A percentile compares a stretch with the other conserved stretches of the same genome.
These are phyloP conservation scores for Anoncus sp. DNA, from an alignment of 2,888 invertebrate genomes.

Conservation along the genomic window DNA sequence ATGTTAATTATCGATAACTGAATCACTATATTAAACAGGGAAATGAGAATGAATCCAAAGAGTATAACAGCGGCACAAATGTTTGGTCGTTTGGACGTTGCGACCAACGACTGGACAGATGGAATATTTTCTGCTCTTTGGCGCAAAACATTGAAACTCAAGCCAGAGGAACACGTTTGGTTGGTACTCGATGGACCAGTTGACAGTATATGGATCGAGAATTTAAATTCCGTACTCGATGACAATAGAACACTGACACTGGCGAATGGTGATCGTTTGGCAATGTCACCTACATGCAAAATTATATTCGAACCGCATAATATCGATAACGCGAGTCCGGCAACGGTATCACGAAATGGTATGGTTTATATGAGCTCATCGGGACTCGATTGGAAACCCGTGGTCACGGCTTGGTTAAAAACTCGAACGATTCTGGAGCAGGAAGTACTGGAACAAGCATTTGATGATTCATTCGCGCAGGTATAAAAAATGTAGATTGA, in stretches of 20 bases:
- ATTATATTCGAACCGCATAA: constrained; percentile 99
- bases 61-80: constrained; percentile 98
- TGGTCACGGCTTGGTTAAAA: constrained; percentile 94
- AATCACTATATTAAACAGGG: constrained; percentile 84
- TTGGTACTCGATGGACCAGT: constrained; percentile 98
- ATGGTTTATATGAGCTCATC: constrained; percentile 99
- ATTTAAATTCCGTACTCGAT: constrained; percentile 97
- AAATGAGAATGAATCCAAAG: constrained; percentile 99
- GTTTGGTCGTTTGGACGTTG: constrained; percentile 98
- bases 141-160: constrained; percentile 96
- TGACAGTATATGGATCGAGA: constrained; percentile 99
- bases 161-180: constrained; percentile 96
- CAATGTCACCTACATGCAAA: constrained; percentile 97
- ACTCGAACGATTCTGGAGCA: constrained; percentile 86
- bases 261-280: constrained; percentile 97
- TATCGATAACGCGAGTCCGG: constrained; percentile 98
- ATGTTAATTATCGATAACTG: neutral
- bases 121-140: constrained; percentile 98
- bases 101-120: constrained; percentile 99
- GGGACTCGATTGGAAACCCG: constrained; percentile 96
- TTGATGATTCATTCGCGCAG: constrained; percentile 84
- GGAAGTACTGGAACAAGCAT: constrained; percentile 84
- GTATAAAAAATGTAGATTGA: constrained; percentile 83
- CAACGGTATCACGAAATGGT: constrained; percentile 96
- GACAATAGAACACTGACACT: constrained; percentile 98